Base-by-base conservation (phyloP, 2,797 vertebrate species). In the Anabas testudineus region DNA sequence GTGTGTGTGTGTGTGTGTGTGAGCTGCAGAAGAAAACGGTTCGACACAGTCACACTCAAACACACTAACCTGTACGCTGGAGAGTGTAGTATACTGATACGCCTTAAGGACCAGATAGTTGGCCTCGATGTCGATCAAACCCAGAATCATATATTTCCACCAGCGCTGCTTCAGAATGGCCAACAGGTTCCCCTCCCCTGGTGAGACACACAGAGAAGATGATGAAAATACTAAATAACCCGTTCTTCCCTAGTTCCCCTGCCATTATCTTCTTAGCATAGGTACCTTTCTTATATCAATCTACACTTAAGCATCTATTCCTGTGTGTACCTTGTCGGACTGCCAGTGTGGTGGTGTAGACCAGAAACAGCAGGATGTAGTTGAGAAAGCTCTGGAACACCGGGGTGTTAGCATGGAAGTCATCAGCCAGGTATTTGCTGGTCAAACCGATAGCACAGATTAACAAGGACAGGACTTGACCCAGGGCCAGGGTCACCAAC, bases 131-230 rank as follows among this genome's bases (percentile, higher is more conserved):
- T 99, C 97, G 82, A 97, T 94, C 80, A 99, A 91, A 41, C 97
- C 96, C 87, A 99, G 92, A 83, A 98, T 96, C 96, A 97, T 96
- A 78, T 99, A 99, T 67, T 98, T 99, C 97, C 97, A 99, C 97
- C 97, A 98, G 90, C 96, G 94, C 81, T 95, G 92, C 86, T 95
- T 97, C 91, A 98, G 93, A 86, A 98, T 98, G 61, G 96, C 97
- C 93, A 98, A 83, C 61, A 98, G 87, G 80, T 98, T 98, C 89
- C 96, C 97, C 90, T 98, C 97, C 78, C 97, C 97, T 99, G 64
- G 54, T 12, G 2, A 58, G 16, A 59, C 6, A 75, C 9, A 58
- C 4, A 69, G 9, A 18, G 8, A 15, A 28, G 3, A 67, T 22
- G 39, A n/a, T 49, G 10, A 2, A 19, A 48, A 47, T 2, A 41